Evolutionary conservation across 2,888 invertebrate species (phyloP).

Genomic region (Philereme vetulata): DNA sequence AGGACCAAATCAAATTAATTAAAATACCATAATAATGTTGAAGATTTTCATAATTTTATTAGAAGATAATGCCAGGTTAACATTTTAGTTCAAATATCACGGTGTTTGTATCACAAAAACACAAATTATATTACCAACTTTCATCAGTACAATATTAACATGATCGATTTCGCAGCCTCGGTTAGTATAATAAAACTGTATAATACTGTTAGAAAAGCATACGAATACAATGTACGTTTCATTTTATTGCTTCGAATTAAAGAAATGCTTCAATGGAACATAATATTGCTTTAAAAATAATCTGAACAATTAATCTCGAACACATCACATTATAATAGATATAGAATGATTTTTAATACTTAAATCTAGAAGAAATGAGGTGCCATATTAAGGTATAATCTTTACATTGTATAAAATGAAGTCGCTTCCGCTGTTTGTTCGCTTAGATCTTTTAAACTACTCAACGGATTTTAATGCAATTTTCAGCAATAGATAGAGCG

Average conservation of each 20-base stretch:
- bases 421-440: no score
- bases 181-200: slow-evolving; percentile 41
- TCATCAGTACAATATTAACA: slow-evolving; percentile 18
- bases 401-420: slow-evolving; percentile 40
- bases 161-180: slow-evolving; percentile 35
- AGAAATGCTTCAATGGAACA: slow-evolving; percentile 60
- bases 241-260: slow-evolving; percentile 65
- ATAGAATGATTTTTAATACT: slow-evolving; percentile 57
- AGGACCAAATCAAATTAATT: slow-evolving; percentile 30
- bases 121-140: slow-evolving; percentile 26
- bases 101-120: slow-evolving; percentile 42
- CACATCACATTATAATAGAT: slow-evolving; percentile 64
- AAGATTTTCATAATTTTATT: slow-evolving; percentile 54
- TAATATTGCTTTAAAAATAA: slow-evolving; percentile 67
- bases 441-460: no score
- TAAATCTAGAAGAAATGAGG: slow-evolving; percentile 65
- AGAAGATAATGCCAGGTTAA: slow-evolving; percentile 55
- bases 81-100: slow-evolving; percentile 42
- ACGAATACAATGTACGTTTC: slow-evolving; percentile 47
- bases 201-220: slow-evolving; percentile 57
- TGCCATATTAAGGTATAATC: slow-evolving; percentile 56
- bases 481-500: no score
- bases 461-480: no score
- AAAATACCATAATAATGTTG: slow-evolving; percentile 39
- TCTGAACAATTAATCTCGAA: slow-evolving; percentile 64